Conservation (phyloP, 2,888 invertebrate species). For the Plusia festucae region DNA sequence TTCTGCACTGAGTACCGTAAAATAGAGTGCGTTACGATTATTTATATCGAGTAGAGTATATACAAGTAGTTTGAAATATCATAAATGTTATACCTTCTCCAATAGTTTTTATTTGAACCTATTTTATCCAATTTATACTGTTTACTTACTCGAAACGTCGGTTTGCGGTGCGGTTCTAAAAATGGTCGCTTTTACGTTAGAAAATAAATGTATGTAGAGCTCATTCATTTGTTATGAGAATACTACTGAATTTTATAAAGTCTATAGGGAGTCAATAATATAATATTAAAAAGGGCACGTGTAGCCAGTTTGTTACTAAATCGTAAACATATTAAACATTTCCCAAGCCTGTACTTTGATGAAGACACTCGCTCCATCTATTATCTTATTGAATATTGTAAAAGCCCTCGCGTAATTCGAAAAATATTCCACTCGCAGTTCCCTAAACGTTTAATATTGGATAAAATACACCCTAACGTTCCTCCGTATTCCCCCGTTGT, state of each 20-base stretch:
- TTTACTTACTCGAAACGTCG: neutral
- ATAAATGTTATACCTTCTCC: neutral
- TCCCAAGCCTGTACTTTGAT: slow-evolving; percentile 56
- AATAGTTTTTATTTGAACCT: neutral
- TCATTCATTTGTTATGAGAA: neutral
- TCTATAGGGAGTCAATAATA: slow-evolving; percentile 34
- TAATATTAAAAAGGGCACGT: slow-evolving; percentile 48
- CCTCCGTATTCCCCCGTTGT: slow-evolving; percentile 86
- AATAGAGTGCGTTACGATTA: slow-evolving; percentile 14
- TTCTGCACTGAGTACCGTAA: slow-evolving; percentile 13
- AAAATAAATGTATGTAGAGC: neutral
- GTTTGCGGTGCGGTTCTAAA: neutral
- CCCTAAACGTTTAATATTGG: slow-evolving; percentile 88
- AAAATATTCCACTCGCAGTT: slow-evolving; percentile 84
- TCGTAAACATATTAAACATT: slow-evolving; percentile 52
- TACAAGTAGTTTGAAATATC: neutral
- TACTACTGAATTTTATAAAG: slow-evolving; percentile 16
- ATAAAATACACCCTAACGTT: slow-evolving; percentile 87
- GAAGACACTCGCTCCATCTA: slow-evolving; percentile 72
- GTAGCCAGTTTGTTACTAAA: slow-evolving; percentile 50
- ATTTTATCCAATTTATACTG: neutral
- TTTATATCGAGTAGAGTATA: neutral
- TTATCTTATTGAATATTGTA: slow-evolving; percentile 84
- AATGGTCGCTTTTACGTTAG: neutral
- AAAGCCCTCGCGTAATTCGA: slow-evolving; percentile 83